Percentiles rank a stretch among this genome's conserved stretches.
Evolutionary conservation across 2,888 invertebrate genomes (phyloP).

Genomic region (Didymodactylos carnosus): DNA sequence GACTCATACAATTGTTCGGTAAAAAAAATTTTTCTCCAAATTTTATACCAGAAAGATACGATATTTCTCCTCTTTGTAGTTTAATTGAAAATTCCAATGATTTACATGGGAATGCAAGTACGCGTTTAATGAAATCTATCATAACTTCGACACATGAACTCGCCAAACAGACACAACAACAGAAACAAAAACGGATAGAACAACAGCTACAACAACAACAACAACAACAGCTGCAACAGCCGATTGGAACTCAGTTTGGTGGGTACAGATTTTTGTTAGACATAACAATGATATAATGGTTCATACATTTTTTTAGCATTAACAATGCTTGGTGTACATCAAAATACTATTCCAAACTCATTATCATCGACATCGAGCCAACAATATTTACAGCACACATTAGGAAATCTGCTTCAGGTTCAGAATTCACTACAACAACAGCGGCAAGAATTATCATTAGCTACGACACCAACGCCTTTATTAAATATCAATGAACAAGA

Average conservation of each 20-base stretch:
- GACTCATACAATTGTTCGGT: conserved; percentile 65
- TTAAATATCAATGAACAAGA: not conserved
- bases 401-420: not conserved
- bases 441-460: no score
- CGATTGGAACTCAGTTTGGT: not conserved
- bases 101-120: conserved; percentile 30
- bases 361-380: not conserved
- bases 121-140: conserved; percentile 32
- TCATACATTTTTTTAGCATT: no score
- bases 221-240: not conserved
- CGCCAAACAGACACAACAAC: not conserved
- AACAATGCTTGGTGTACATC: not conserved
- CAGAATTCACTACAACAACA: not conserved
- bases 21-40: no score
- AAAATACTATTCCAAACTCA: no score
- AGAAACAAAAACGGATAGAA: not conserved
- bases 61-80: not conserved
- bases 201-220: not conserved
- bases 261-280: no score
- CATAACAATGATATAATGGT: no score
- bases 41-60: no score
- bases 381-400: not conserved
- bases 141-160: conserved; percentile 16
- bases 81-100: conserved; percentile 29
- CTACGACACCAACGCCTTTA: not conserved